Evolutionary conservation across 2,888 invertebrate genomes (phyloP), one percentile per base, ranked within the genome.

Genomic region (Choreutis nemorana): DNA sequence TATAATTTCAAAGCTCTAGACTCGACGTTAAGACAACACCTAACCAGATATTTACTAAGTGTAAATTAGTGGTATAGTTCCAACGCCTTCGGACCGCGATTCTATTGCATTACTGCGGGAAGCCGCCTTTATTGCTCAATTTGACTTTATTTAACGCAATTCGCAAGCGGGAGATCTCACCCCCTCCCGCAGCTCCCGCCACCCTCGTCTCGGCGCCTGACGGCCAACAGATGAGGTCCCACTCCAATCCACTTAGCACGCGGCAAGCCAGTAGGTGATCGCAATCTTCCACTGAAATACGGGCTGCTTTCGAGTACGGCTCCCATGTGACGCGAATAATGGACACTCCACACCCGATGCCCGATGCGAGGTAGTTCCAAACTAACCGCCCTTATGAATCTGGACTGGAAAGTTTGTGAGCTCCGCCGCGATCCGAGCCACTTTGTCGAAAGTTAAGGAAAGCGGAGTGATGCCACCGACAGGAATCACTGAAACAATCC

Each of bases 81-180:
- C 48, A 52, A 39, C 46, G 47, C 43, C 48, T 51, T 41, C 45
- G 51, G 56, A 55, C 61, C 61, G 55, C 60, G 61, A 55, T 62
- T 58, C 66, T 62, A 68, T 71, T 63, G 71, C 67, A 72, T 75
- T 77, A 70, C 60, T 50, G 64, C 61, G 64, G 64, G 57, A 50
- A 61, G 58, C 66, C 61, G 67, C 67, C 72, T 77, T 77, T 79
- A 78, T 78, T 77, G 75, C 75, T 78, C 79, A 78, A 78, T 79
- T 78, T 77, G 73, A 73, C 75, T 77, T 77, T 77, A 75, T 77
- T 78, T 75, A 77, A 73, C 71, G 49, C 55, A 51, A 50, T 56
- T 48, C 50, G 62, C 66, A 64, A 62, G 61, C 60, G 61, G 46
- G 53, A 46, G 38, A 55, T 52, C 39, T 41, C 39, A 40, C 43